Base-by-base conservation (phyloP, 2,797 vertebrate genomes). In the Thamnophis elegans region DNA sequence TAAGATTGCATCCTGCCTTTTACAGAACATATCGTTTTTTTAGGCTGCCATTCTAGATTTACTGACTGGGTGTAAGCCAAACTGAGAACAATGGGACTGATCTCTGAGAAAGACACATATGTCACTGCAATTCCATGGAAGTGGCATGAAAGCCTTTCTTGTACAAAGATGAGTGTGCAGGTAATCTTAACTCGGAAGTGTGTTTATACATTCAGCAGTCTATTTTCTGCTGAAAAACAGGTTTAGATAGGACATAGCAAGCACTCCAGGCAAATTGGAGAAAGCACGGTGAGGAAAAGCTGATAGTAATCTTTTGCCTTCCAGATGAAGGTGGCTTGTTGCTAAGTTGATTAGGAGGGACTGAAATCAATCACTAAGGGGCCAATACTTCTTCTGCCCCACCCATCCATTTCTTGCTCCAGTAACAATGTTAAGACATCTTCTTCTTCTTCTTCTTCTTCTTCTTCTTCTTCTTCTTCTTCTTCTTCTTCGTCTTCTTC, bases 151-250 rank as follows among this genome's bases (percentile, higher is more conserved):
- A 94, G 94, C 95, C 92, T 95, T 93, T 95, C 94, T 92, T 14
- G 0, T 93, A 26, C 16, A 32, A 2, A 93, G 93, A 94, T 91
- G 95, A 51, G 92, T 59, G 18, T 4, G 47, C 90, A 89, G 91
- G 91, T 95, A 94, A 94, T 96, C 93, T 96, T 92, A 91, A 68
- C 94, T 96, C 93, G 4, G 22, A 18, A 78, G 25, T 53, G 73
- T 90, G 60, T 96, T 95, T 95, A 91, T 96, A 56, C 94, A 92
- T 94, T 95, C 91, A 92, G 91, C 91, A 95, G 18, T 85, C 93
- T 58, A 8, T 85, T 91, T 94, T 91, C 88, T 86, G 53, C 59
- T 91, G 93, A 59, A 93, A 93, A 73, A 11, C 32, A 55, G 93
- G 90, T 94, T 82, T 53, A 2, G 88, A 93, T n/a, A 87, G 91